Conservation (phyloP, 2,797 vertebrate species). For the Discoglossus pictus region DNA sequence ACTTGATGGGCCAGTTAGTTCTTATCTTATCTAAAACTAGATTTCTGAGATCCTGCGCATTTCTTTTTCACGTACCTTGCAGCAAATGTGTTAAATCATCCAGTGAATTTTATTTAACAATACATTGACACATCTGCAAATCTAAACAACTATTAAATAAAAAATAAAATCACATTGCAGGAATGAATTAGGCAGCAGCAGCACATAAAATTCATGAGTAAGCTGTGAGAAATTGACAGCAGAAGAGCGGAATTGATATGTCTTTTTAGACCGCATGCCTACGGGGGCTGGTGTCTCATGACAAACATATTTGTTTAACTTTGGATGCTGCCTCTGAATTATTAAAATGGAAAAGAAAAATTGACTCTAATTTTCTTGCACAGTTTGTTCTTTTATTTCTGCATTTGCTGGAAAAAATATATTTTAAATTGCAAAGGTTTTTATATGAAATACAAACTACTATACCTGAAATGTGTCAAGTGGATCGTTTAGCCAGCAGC, state of each 20-base stretch:
- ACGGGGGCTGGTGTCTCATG: constrained; percentile 54
- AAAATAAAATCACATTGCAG: too few relatives aligned
- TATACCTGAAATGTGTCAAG: too few relatives aligned
- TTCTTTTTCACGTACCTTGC: too few relatives aligned
- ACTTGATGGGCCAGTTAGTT: too few relatives aligned
- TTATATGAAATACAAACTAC: too few relatives aligned
- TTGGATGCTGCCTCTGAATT: constrained; percentile 60
- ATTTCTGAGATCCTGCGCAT: too few relatives aligned
- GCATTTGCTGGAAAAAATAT: neutral
- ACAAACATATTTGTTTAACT: constrained; percentile 62
- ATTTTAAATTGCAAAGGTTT: too few relatives aligned
- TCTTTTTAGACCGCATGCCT: constrained; percentile 50
- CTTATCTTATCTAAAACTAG: too few relatives aligned
- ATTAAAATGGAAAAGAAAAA: constrained; percentile 57
- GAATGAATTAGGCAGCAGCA: neutral
- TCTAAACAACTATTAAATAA: neutral
- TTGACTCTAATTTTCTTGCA: constrained; percentile 54
- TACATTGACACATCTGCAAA: neutral
- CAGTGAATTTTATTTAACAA: too few relatives aligned
- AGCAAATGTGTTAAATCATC: too few relatives aligned
- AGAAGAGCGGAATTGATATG: constrained; percentile 54
- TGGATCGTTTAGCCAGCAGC: too few relatives aligned
- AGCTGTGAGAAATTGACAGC: constrained; percentile 32
- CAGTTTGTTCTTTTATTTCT: neutral
- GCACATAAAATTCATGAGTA: constrained; percentile 17